Conservation (phyloP, 2,113 vertebrate species). For the Holacanthus passer region DNA sequence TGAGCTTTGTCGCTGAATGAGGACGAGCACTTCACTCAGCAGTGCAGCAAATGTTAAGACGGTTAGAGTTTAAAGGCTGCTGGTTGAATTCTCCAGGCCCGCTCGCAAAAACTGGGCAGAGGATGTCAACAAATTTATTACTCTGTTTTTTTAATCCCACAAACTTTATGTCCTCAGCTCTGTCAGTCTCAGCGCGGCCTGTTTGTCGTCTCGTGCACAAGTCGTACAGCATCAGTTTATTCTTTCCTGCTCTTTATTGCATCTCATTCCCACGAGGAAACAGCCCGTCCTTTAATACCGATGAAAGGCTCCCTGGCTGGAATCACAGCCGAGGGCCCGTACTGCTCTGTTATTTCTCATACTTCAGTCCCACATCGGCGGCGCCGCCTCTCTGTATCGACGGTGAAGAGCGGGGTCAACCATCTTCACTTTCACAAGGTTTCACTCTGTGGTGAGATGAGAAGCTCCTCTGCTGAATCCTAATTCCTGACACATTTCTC, state of each 20-base stretch:
- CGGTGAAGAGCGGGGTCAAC: conserved; percentile 57
- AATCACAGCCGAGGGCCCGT: conserved; percentile 54
- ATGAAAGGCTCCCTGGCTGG: conserved; percentile 61
- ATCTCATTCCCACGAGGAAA: conserved; percentile 60
- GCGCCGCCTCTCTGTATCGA: conserved; percentile 21
- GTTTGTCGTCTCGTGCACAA: conserved; percentile 25
- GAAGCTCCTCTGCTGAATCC: conserved; percentile 43
- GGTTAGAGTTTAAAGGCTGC: conserved; percentile 13
- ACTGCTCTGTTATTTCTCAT: conserved; percentile 46
- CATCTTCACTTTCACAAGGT: conserved; percentile 47
- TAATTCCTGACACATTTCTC: conserved; percentile 60
- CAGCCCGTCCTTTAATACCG: conserved; percentile 63
- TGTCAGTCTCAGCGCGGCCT: conserved; percentile 18
- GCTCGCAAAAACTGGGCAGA: not conserved
- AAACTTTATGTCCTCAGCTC: conserved; percentile 1
- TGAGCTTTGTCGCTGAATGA: conserved; percentile 52
- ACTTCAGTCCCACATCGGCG: conserved; percentile 56
- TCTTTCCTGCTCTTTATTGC: conserved; percentile 41
- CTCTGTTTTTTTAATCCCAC: not conserved
- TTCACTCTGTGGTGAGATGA: conserved; percentile 44
- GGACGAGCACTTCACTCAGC: conserved; percentile 40
- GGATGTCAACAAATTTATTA: conserved; percentile 7
- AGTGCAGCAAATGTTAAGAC: conserved; percentile 37
- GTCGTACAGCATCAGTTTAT: conserved; percentile 44
- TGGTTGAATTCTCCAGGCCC: conserved; percentile 29